These are phyloP conservation scores for Cochlearius cochlearius DNA, from an alignment of 2,113 vertebrate genomes.

Conservation along the genomic window DNA sequence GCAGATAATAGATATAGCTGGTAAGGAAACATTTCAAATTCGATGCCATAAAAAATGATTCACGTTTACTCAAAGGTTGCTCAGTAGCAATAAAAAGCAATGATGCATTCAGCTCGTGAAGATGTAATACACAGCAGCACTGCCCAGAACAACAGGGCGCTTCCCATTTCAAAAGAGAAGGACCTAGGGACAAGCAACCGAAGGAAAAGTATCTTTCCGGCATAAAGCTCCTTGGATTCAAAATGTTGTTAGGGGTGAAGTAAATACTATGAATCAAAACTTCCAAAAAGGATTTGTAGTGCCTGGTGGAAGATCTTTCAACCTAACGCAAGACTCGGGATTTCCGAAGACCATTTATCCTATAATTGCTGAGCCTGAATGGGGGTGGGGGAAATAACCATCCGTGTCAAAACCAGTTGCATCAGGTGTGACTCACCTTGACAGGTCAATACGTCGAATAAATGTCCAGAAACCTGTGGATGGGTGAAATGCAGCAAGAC, in stretches of 20 bases:
- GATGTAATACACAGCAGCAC: background rate
- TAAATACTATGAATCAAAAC: background rate
- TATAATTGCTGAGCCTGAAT: background rate
- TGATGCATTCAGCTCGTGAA: constrained; percentile 15
- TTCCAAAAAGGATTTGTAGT: background rate
- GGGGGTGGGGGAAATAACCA: background rate
- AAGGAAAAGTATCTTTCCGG: background rate
- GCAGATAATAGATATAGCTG: background rate
- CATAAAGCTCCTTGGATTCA: background rate
- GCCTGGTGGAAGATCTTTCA: background rate
- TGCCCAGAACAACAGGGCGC: background rate
- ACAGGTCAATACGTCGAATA: background rate
- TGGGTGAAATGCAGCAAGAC: too few species aligned
- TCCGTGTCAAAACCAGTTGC: background rate
- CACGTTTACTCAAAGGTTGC: constrained; percentile 49
- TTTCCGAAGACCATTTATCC: background rate
- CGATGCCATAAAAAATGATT: constrained; percentile 50
- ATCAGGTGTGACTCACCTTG: background rate
- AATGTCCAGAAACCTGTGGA: background rate
- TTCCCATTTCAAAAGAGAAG: background rate
- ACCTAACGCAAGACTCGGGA: background rate
- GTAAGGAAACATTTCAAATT: constrained; percentile 50
- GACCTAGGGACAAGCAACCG: background rate
- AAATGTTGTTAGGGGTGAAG: background rate
- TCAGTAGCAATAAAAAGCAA: constrained; percentile 53